A percentile compares a stretch with the other conserved stretches of the same genome.
These are phyloP conservation scores for Strigamia transsilvanica DNA, from an alignment of 2,888 invertebrate species.

Conservation along the genomic window DNA sequence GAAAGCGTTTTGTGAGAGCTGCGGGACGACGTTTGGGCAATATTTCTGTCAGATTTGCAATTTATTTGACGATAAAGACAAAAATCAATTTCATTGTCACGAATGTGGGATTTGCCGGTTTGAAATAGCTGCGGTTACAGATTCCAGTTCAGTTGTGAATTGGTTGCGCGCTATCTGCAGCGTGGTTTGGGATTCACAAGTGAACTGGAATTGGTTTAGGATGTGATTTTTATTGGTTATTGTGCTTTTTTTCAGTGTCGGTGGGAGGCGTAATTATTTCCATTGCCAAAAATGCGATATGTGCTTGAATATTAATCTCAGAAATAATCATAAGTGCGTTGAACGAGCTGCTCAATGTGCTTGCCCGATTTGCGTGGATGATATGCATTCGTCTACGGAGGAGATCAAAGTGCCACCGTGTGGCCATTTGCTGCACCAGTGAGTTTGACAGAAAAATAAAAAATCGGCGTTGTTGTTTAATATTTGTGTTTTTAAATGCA, in stretches of 20 bases:
- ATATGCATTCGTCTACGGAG: constrained; percentile 88
- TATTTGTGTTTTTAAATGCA: background rate
- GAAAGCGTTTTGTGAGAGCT: background rate
- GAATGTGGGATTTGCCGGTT: constrained; percentile 83
- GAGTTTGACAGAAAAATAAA: constrained; percentile 64
- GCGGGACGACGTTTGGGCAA: constrained; percentile 64
- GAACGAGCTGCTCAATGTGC: constrained; percentile 83
- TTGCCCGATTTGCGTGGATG: constrained; percentile 89
- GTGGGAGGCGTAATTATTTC: background rate
- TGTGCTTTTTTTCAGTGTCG: background rate
- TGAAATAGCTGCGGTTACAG: background rate
- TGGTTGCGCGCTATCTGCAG: background rate
- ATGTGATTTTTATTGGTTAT: too few species aligned
- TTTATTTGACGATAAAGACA: constrained; percentile 87
- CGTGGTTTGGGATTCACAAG: background rate
- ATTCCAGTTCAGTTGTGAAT: too few species aligned
- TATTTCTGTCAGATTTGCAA: constrained; percentile 89
- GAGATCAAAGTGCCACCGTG: constrained; percentile 90
- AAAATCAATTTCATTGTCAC: constrained; percentile 87
- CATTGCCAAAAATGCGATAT: background rate
- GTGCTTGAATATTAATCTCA: background rate
- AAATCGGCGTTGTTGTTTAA: background rate
- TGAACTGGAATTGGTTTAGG: too few species aligned
- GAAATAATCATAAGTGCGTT: constrained; percentile 69
- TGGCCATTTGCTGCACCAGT: constrained; percentile 85